These are phyloP conservation scores for Urosaurus nigricauda DNA, from an alignment of 2,797 vertebrate genomes.

Conservation along the genomic window DNA sequence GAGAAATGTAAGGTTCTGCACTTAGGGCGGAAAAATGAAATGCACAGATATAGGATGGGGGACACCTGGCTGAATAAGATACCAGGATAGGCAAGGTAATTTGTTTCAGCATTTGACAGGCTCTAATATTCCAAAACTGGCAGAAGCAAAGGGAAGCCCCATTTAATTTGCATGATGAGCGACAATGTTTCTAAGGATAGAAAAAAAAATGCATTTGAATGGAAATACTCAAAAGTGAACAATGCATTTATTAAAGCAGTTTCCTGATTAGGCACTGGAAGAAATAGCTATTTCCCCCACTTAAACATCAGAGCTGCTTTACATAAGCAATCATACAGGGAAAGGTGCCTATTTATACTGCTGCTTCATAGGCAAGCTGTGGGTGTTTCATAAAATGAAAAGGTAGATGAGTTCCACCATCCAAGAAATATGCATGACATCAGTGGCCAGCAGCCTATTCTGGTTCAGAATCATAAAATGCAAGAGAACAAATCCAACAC, in stretches of 20 bases:
- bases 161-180: constrained; percentile 67
- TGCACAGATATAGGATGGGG: too few species aligned
- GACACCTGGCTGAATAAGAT: too few species aligned
- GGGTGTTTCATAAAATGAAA: neutral
- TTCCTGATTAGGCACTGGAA: constrained; percentile 60
- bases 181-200: constrained; percentile 13
- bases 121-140: constrained; percentile 50
- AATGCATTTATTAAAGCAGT: constrained; percentile 64
- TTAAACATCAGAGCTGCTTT: constrained; percentile 39
- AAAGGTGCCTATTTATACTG: constrained; percentile 10
- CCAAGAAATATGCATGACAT: neutral
- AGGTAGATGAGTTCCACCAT: accelerated
- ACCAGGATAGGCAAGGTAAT: constrained; percentile 50
- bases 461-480: neutral
- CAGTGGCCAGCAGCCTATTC: neutral
- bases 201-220: constrained; percentile 57
- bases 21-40: too few species aligned
- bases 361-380: constrained; percentile 26
- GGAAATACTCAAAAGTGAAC: constrained; percentile 51
- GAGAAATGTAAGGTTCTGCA: too few species aligned
- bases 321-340: constrained; percentile 42
- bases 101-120: constrained; percentile 60
- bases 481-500: neutral
- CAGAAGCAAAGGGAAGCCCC: constrained; percentile 52
- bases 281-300: constrained; percentile 44